Evolutionary conservation across 2,113 vertebrate genomes (phyloP), one percentile per base, ranked within the genome.

Genomic region (Lutjanus erythropterus): DNA sequence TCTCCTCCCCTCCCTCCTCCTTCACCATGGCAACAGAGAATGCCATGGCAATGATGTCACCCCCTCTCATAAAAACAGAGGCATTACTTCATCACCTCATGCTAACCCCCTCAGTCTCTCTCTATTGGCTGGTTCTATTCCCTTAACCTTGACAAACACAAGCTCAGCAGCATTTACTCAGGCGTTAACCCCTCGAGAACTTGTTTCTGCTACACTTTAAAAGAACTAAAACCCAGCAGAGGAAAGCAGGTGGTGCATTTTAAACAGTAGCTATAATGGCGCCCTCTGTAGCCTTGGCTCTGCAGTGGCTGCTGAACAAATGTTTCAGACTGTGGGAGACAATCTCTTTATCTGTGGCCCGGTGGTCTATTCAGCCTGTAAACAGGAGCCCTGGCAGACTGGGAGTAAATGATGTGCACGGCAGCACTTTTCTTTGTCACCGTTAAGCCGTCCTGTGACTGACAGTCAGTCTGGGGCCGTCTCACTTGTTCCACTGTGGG

Each of bases 21-120:
- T 42, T 87, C 64, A 12, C 90, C 75, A 89, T 78, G 85, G 90
- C 71, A 88, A 89, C 88, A 23, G 10, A 82, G 64, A 84, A 93
- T 92, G 86, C 93, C 89, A 88, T 41, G 62, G 49, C 6, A 1
- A 88, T 94, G 92, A 94, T 89, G 91, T 94, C 92, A 94, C 72
- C 62, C 77, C 47, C 46, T 52, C 56, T 35, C 46, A 70, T 56
- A 66, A 76, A 89, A 58, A 66, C 31, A 76, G 60, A 81, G 21
- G 59, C 86, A 86, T 87, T 73, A 93, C 89, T 76, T 95, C 94
- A 95, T 86, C 81, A 90, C 86, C 59, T 93, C 90, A 88, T 75
- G 69, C 19, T 74, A 27, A 42, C 9, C 68, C 61, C 62, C 82
- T 10, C 31, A 82, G 72, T 18, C 87, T 70, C 25, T 65, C 58